A percentile compares a stretch with the other conserved stretches of the same genome.
Conservation (phyloP, 2,797 vertebrate genomes). For the Sebastes steindachneri region DNA sequence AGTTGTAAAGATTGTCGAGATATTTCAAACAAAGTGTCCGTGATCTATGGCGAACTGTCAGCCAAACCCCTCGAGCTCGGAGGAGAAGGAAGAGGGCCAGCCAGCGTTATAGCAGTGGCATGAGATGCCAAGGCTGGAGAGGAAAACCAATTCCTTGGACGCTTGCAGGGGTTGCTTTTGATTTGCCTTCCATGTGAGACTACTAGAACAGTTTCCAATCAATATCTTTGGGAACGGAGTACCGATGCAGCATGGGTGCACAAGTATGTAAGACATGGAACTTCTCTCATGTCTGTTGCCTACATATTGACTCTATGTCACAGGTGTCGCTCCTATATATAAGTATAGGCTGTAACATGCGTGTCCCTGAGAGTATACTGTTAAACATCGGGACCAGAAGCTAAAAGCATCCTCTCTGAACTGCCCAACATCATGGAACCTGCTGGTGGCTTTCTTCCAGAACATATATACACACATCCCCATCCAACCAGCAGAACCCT, state of each 20-base stretch:
- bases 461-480: not conserved
- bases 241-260: not conserved
- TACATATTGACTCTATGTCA: not conserved
- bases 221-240: not conserved
- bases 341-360: not conserved
- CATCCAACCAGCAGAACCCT: not conserved
- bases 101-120: constrained; percentile 34
- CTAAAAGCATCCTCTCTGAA: not conserved
- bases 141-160: constrained; percentile 39
- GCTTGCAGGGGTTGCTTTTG: constrained; percentile 10
- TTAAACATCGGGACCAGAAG: not conserved
- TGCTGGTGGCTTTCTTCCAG: not conserved
- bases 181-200: constrained; percentile 20
- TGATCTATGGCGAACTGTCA: constrained; percentile 83
- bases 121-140: constrained; percentile 50
- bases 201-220: constrained; percentile 13
- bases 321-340: constrained; percentile 3
- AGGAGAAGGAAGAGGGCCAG: constrained; percentile 48
- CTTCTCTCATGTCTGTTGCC: not conserved
- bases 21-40: constrained; percentile 84
- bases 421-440: not conserved
- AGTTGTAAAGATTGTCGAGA: constrained; percentile 82
- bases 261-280: not conserved
- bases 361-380: not conserved
- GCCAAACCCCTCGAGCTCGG: constrained; percentile 53